These are phyloP conservation scores for Notocelia uddmanniana DNA, from an alignment of 2,888 invertebrate genomes.

Conservation along the genomic window DNA sequence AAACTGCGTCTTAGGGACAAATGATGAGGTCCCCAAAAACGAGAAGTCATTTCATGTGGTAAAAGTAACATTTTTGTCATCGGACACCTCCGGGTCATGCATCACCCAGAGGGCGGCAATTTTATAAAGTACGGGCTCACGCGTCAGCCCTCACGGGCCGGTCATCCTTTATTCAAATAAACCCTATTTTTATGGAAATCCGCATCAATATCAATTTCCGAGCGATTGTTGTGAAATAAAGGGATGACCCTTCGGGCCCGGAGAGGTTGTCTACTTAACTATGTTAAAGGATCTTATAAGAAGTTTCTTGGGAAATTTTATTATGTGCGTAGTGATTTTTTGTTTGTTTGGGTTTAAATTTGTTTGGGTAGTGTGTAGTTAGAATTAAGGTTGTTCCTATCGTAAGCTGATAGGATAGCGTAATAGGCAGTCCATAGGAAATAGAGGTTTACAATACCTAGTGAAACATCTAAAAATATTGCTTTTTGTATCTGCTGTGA, in stretches of 20 bases:
- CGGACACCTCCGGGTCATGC: constrained; percentile 58
- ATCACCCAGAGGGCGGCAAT: constrained; percentile 68
- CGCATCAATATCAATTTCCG: constrained; percentile 86
- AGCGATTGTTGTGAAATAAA: constrained; percentile 85
- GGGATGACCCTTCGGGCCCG: constrained; percentile 82
- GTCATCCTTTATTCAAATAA: constrained; percentile 86
- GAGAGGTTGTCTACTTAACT: constrained; percentile 78
- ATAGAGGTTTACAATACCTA: not conserved
- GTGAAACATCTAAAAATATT: no score
- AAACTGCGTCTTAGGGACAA: not conserved
- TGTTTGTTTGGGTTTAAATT: constrained; percentile 12
- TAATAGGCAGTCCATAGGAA: not conserved
- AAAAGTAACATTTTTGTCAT: constrained; percentile 43
- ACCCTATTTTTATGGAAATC: constrained; percentile 86
- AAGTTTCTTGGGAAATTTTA: constrained; percentile 56
- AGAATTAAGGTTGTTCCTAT: not conserved
- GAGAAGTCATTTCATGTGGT: constrained; percentile 42
- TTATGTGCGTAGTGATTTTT: constrained; percentile 42
- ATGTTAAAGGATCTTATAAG: constrained; percentile 78
- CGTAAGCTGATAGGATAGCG: not conserved
- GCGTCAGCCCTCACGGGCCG: constrained; percentile 74
- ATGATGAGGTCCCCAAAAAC: constrained; percentile 29
- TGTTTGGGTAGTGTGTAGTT: not conserved
- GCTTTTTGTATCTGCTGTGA: not conserved
- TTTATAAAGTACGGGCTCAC: constrained; percentile 77